Percentiles rank a stretch among this genome's conserved stretches.
phyloP scores from a whole-genome alignment of 2,888 invertebrate genomes.

The Drosophila mettleri region DNA sequence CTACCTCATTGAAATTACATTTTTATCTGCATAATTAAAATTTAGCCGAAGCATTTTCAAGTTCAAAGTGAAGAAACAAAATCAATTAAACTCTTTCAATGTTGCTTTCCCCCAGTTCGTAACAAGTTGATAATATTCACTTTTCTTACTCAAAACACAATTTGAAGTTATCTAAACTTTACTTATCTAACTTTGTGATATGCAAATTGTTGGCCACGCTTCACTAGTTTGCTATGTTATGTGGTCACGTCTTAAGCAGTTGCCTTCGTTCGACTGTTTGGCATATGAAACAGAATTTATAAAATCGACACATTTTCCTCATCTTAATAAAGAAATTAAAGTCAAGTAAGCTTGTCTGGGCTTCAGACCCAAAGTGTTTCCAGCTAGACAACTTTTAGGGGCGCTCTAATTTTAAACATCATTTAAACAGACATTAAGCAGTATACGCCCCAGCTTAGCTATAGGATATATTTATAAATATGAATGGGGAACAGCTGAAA shows the following conservation, averaged over 20 bases:
- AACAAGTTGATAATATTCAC: neutral
- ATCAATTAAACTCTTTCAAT: neutral
- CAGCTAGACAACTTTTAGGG: constrained; percentile 10
- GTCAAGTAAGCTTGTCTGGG: neutral
- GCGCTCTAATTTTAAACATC: neutral
- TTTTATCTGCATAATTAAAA: neutral
- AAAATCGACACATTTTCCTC: neutral
- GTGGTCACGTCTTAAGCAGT: neutral
- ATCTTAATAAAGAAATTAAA: constrained; percentile 1
- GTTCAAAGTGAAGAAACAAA: neutral
- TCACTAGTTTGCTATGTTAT: neutral
- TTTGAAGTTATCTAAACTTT: neutral
- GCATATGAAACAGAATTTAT: neutral
- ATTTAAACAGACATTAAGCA: constrained; percentile 13
- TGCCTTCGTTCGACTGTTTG: neutral
- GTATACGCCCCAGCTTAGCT: constrained; percentile 14
- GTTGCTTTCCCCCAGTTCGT: neutral
- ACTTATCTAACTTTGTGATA: neutral
- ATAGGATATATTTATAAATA: constrained; percentile 14
- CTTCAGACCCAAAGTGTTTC: neutral
- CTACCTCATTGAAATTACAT: neutral
- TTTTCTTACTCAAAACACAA: neutral
- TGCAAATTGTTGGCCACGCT: neutral
- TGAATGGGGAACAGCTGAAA: constrained; percentile 42
- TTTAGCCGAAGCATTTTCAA: neutral